Conservation (phyloP, 2,113 vertebrate genomes). For the Scortum barcoo region DNA sequence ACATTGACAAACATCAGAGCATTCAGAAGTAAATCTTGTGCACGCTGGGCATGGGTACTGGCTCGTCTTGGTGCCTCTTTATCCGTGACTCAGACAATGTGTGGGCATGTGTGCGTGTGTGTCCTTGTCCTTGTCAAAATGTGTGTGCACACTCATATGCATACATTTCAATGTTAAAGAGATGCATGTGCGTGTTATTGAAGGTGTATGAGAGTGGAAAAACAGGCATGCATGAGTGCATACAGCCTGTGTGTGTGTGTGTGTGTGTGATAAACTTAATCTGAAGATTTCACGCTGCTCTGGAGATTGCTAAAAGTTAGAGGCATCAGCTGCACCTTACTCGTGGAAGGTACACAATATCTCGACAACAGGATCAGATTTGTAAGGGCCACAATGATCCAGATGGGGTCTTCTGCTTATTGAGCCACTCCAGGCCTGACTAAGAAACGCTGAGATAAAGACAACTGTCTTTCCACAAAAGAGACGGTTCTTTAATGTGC, state of each 20-base stretch:
- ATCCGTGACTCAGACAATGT: conserved; percentile 65
- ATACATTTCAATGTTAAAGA: conserved; percentile 39
- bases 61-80: conserved; percentile 51
- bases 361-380: conserved; percentile 53
- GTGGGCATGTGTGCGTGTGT: conserved; percentile 40
- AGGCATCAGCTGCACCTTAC: conserved; percentile 74
- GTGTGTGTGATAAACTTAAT: conserved; percentile 69
- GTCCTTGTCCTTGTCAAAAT: conserved; percentile 33
- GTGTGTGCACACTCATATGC: conserved; percentile 11
- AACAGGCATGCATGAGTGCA: conserved; percentile 30
- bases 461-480: conserved; percentile 33
- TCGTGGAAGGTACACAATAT: conserved; percentile 59
- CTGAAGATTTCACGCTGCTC: conserved; percentile 66
- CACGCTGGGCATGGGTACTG: conserved; percentile 25
- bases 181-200: conserved; percentile 14
- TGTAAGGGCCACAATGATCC: conserved; percentile 44
- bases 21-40: conserved; percentile 54
- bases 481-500: conserved; percentile 40
- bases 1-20: conserved; percentile 53
- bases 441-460: conserved; percentile 19
- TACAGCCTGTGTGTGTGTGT: conserved; percentile 48
- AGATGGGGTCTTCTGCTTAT: conserved; percentile 64
- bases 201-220: conserved; percentile 34
- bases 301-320: conserved; percentile 65
- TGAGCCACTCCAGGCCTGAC: conserved; percentile 41